These are phyloP conservation scores for Parasteatoda tepidariorum DNA, from an alignment of 1,140 invertebrate species.

Conservation along the genomic window DNA sequence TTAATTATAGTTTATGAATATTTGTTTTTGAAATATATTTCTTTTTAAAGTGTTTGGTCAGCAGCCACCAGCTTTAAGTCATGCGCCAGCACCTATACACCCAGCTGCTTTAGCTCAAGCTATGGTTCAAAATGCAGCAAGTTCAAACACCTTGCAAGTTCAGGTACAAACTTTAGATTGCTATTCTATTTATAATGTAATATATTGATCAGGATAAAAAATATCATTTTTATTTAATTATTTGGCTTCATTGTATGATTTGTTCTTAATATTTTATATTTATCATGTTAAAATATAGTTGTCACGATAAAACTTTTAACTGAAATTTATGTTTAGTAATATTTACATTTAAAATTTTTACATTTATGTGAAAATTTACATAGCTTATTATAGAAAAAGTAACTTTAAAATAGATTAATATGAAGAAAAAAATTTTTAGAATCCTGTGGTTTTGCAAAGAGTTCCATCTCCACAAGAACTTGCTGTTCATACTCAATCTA, in stretches of 20 bases:
- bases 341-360: not conserved
- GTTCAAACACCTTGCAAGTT: conserved; percentile 64
- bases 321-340: not conserved
- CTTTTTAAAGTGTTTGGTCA: conserved; percentile 69
- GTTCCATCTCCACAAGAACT: conserved; percentile 85
- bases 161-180: conserved; percentile 61
- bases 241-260: too few relatives aligned
- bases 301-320: too few relatives aligned
- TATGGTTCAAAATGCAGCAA: conserved; percentile 56
- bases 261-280: too few relatives aligned
- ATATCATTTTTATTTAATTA: not conserved
- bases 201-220: not conserved
- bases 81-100: conserved; percentile 70
- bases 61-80: conserved; percentile 69
- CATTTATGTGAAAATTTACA: too few relatives aligned
- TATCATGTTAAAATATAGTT: too few relatives aligned
- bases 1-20: too few relatives aligned
- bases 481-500: conserved; percentile 83
- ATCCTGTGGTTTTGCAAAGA: conserved; percentile 70
- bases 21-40: too few relatives aligned
- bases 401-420: too few relatives aligned
- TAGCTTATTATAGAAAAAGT: too few relatives aligned
- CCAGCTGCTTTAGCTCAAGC: conserved; percentile 65
- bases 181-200: not conserved
- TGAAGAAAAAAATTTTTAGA: too few relatives aligned